Evolutionary conservation across 2,113 vertebrate genomes (phyloP).

Genomic region (Pundamilia nyererei): DNA sequence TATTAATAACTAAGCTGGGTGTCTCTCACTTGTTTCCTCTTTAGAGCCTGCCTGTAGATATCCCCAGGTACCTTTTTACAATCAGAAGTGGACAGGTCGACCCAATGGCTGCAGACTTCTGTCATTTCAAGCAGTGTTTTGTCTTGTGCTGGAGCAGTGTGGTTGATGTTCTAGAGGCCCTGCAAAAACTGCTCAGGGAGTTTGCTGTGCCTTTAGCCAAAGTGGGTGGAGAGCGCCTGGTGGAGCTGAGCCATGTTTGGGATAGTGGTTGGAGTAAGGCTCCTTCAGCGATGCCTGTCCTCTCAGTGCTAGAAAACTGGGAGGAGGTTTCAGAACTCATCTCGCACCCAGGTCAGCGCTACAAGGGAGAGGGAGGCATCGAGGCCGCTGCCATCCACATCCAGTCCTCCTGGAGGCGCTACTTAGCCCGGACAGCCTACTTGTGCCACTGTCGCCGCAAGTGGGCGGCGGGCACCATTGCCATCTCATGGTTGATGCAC

Average conservation of each 20-base stretch:
- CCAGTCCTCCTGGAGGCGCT: slow-evolving; percentile 74
- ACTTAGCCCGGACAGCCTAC: slow-evolving; percentile 53
- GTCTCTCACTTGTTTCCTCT: not conserved
- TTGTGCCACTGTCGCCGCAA: slow-evolving; percentile 51
- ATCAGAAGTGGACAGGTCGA: slow-evolving; percentile 67
- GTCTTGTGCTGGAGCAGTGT: slow-evolving; percentile 67
- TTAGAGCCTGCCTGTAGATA: slow-evolving; percentile 42
- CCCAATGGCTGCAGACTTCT: slow-evolving; percentile 60
- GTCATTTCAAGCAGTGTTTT: slow-evolving; percentile 70
- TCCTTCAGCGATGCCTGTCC: slow-evolving; percentile 35
- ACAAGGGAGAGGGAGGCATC: slow-evolving; percentile 69
- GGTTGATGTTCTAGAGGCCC: slow-evolving; percentile 52
- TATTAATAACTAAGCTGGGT: not conserved
- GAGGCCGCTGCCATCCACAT: slow-evolving; percentile 67
- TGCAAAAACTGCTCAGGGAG: slow-evolving; percentile 70
- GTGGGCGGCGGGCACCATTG: slow-evolving; percentile 77
- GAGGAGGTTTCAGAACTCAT: slow-evolving; percentile 56
- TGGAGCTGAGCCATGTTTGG: slow-evolving; percentile 48
- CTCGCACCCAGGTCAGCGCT: slow-evolving; percentile 71
- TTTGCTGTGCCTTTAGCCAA: slow-evolving; percentile 72
- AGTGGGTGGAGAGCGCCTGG: slow-evolving; percentile 57
- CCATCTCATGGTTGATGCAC: slow-evolving; percentile 69
- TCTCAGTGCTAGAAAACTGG: slow-evolving; percentile 73
- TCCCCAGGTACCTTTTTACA: slow-evolving; percentile 31
- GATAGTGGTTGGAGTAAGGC: slow-evolving; percentile 25